Percentiles rank a stretch among this genome's conserved stretches.
Evolutionary conservation across 2,113 vertebrate genomes (phyloP).

Genomic region (Otocyon megalotis): DNA sequence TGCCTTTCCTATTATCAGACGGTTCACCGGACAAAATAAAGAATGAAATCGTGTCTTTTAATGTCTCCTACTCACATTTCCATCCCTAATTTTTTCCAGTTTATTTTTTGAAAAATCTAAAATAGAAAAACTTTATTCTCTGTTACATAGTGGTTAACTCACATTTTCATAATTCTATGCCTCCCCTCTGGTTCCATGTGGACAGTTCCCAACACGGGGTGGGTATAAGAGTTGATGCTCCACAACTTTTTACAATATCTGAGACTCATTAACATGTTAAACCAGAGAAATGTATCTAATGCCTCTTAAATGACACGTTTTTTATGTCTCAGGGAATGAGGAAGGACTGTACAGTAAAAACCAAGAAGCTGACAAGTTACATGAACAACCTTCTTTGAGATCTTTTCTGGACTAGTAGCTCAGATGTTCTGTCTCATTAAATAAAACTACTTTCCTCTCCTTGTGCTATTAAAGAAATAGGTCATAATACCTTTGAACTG

Average conservation of each 20-base stretch:
- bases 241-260: constrained; percentile 74
- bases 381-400: constrained; percentile 79
- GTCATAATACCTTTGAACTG: constrained; percentile 78
- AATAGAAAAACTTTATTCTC: constrained; percentile 26
- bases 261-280: constrained; percentile 76
- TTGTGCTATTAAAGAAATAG: constrained; percentile 76
- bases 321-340: constrained; percentile 63
- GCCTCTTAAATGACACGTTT: constrained; percentile 65
- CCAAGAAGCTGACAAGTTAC: constrained; percentile 83
- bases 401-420: constrained; percentile 83
- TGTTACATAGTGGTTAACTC: background rate
- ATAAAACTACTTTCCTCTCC: constrained; percentile 78
- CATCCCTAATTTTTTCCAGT: constrained; percentile 37
- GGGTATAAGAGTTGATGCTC: background rate
- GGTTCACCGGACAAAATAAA: background rate
- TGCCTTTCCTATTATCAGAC: background rate
- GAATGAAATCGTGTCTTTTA: background rate
- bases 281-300: constrained; percentile 76
- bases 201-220: background rate
- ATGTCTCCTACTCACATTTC: constrained; percentile 24
- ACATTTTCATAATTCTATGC: constrained; percentile 24
- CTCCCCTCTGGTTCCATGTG: background rate
- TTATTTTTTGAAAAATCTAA: constrained; percentile 64
- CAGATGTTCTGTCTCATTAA: constrained; percentile 85
- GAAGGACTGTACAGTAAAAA: constrained; percentile 75